A percentile compares a stretch with the other conserved stretches of the same genome.
phyloP scores from a whole-genome alignment of 2,888 invertebrate genomes.

The Allygus modestus region DNA sequence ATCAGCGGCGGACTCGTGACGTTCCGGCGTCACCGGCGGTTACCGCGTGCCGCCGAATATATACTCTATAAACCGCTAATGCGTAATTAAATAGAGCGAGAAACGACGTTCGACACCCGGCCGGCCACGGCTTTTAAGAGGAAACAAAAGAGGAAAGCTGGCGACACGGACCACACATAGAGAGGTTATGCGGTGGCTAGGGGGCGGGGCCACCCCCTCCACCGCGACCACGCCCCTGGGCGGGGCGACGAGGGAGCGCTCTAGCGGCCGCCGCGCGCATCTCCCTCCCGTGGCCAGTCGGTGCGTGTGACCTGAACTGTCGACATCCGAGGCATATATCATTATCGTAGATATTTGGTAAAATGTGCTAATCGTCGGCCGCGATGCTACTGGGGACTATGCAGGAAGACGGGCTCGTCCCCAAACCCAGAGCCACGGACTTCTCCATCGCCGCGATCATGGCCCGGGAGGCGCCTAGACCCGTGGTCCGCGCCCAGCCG shows the following conservation, averaged over 20 bases:
- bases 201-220: slow-evolving; percentile 50
- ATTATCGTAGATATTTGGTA: slow-evolving; percentile 51
- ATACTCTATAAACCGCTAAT: slow-evolving; percentile 60
- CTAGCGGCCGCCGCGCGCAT: slow-evolving; percentile 64
- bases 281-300: slow-evolving; percentile 70
- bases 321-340: slow-evolving; percentile 65
- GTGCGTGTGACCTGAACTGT: slow-evolving; percentile 74
- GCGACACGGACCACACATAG: slow-evolving; percentile 62
- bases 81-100: slow-evolving; percentile 60
- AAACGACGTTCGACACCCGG: slow-evolving; percentile 54
- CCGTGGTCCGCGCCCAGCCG: slow-evolving; percentile 72
- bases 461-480: slow-evolving; percentile 78
- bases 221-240: slow-evolving; percentile 52
- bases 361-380: slow-evolving; percentile 68
- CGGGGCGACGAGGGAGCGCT: slow-evolving; percentile 59
- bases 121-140: slow-evolving; percentile 45
- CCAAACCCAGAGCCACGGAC: slow-evolving; percentile 86
- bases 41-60: slow-evolving; percentile 35
- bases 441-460: slow-evolving; percentile 98
- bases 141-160: slow-evolving; percentile 61
- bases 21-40: neutral
- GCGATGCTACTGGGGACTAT: slow-evolving; percentile 76
- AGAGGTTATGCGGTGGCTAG: too few species aligned
- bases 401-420: slow-evolving; percentile 76
- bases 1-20: too few species aligned